A percentile compares a stretch with the other conserved stretches of the same genome.
phyloP scores from a whole-genome alignment of 2,888 invertebrate genomes.

The Malachius bipustulatus region DNA sequence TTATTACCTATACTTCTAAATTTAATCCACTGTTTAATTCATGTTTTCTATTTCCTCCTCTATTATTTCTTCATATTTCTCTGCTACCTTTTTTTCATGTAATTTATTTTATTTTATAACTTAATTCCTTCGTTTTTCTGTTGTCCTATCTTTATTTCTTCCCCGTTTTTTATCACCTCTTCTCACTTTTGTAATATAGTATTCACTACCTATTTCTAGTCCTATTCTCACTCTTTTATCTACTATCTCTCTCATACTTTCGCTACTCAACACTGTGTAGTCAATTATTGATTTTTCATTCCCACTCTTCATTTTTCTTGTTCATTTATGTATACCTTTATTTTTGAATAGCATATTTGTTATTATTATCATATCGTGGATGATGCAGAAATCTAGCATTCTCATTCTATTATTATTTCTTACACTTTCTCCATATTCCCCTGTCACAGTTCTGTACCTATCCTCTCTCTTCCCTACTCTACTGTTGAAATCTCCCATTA shows the following conservation, averaged over 20 bases:
- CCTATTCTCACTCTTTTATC: not conserved
- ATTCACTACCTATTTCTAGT: not conserved
- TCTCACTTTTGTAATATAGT: not conserved
- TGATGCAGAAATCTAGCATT: too few relatives aligned
- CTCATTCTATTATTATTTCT: not conserved
- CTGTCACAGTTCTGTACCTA: too few relatives aligned
- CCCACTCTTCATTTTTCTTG: constrained; percentile 1
- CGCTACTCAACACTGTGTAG: not conserved
- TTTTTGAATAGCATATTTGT: too few relatives aligned
- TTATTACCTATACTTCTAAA: not conserved
- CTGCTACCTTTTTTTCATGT: not conserved
- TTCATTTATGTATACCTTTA: not conserved
- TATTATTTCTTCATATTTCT: not conserved
- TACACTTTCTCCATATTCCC: not conserved
- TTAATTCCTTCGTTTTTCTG: not conserved
- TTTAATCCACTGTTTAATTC: not conserved
- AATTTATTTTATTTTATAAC: not conserved
- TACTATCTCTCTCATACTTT: not conserved
- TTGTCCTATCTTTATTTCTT: not conserved
- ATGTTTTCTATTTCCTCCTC: too few relatives aligned
- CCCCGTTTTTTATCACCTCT: not conserved
- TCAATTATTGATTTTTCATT: too few relatives aligned
- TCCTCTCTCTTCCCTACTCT: too few relatives aligned
- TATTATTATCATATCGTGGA: too few relatives aligned
- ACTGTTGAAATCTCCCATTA: too few relatives aligned